Percentiles rank a stretch among this genome's conserved stretches.
Evolutionary conservation across 2,797 vertebrate genomes (phyloP).

Genomic region (Heterohyrax brucei): DNA sequence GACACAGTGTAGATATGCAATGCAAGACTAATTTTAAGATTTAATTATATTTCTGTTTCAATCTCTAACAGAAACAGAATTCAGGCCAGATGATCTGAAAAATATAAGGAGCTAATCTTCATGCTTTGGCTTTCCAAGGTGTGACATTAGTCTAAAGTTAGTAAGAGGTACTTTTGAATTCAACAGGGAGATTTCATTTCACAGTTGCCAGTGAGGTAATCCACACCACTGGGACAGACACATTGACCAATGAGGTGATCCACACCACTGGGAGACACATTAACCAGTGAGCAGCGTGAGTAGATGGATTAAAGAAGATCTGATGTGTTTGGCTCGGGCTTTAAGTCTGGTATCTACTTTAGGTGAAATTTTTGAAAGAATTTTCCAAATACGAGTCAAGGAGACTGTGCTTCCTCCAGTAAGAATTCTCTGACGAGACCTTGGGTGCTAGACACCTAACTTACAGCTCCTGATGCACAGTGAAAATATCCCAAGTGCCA

Average conservation of each 20-base stretch:
- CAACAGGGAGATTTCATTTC: neutral
- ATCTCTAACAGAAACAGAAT: neutral
- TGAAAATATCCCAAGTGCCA: neutral
- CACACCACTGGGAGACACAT: too few species aligned
- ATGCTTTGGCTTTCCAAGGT: neutral
- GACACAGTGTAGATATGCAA: neutral
- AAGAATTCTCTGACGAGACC: neutral
- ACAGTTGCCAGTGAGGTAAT: neutral
- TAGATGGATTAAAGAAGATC: neutral
- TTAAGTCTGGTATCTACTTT: neutral
- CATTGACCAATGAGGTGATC: too few species aligned
- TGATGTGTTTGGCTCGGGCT: neutral
- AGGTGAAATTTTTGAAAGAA: constrained; percentile 35
- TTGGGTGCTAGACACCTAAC: neutral
- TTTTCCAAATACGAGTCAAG: constrained; percentile 33
- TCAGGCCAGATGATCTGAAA: neutral
- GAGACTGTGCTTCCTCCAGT: neutral
- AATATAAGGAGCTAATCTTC: neutral
- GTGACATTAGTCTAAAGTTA: neutral
- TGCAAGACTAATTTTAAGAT: neutral
- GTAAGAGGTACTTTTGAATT: constrained; percentile 31
- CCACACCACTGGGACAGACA: neutral
- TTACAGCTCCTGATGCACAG: constrained; percentile 9
- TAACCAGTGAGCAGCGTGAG: neutral
- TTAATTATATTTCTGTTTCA: constrained; percentile 27